A percentile compares a stretch with the other conserved stretches of the same genome.
Evolutionary conservation across 1,140 invertebrate genomes (phyloP).

Genomic region (Nilaparvata lugens): DNA sequence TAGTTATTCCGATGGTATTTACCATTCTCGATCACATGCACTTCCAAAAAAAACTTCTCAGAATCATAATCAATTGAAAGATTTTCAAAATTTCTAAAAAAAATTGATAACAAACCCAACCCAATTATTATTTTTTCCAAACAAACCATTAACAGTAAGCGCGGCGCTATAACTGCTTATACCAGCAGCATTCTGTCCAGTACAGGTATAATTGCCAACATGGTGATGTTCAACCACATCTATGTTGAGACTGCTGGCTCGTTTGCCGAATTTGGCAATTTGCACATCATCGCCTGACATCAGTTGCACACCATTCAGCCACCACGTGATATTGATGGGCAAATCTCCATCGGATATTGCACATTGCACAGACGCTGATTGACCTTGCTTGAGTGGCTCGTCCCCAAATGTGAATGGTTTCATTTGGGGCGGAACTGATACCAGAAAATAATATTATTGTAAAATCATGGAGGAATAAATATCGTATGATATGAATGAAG

Average conservation of each 20-base stretch:
- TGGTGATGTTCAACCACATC: slow-evolving; percentile 50
- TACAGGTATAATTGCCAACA: slow-evolving; percentile 63
- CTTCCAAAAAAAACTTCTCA: too few relatives aligned
- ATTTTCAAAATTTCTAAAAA: too few relatives aligned
- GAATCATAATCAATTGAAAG: too few relatives aligned
- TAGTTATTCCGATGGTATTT: too few relatives aligned
- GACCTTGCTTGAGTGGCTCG: slow-evolving; percentile 56
- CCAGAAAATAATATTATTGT: too few relatives aligned
- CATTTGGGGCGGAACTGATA: slow-evolving; percentile 59
- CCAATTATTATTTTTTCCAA: too few relatives aligned
- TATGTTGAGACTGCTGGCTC: slow-evolving; percentile 49
- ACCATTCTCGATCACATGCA: too few relatives aligned
- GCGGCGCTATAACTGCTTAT: slow-evolving; percentile 49
- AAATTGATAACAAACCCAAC: too few relatives aligned
- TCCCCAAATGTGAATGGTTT: slow-evolving; percentile 58
- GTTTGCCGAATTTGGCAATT: slow-evolving; percentile 47
- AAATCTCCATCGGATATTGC: slow-evolving; percentile 66
- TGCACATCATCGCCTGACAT: slow-evolving; percentile 29
- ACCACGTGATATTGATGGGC: slow-evolving; percentile 66
- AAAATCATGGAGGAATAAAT: too few relatives aligned
- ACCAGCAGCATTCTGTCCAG: slow-evolving; percentile 53
- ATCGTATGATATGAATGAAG: too few relatives aligned
- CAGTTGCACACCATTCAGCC: slow-evolving; percentile 46
- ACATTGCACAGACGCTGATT: slow-evolving; percentile 65
- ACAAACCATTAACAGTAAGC: slow-evolving; percentile 50